These are phyloP conservation scores for Phylloscopus whistleri DNA, from an alignment of 2,113 vertebrate genomes.

Conservation along the genomic window DNA sequence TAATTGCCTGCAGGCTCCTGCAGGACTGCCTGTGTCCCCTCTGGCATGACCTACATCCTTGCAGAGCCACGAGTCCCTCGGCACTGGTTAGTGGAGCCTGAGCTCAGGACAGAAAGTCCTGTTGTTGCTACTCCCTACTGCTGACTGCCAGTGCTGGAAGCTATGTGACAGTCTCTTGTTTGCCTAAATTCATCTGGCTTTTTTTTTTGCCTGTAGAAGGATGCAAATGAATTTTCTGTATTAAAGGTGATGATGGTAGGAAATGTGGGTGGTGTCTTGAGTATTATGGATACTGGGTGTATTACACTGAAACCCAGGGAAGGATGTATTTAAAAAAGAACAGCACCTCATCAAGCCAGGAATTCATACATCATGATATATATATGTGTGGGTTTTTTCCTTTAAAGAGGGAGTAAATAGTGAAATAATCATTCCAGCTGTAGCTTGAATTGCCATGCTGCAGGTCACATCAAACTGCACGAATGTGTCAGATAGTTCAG, in stretches of 20 bases:
- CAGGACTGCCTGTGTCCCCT: conserved; percentile 28
- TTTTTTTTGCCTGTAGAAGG: background rate
- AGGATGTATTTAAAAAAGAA: background rate
- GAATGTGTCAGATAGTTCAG: background rate
- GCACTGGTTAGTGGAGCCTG: background rate
- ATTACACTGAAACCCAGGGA: background rate
- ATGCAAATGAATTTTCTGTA: background rate
- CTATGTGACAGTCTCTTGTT: background rate
- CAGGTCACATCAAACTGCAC: background rate
- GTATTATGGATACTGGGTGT: background rate
- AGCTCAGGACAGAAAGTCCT: background rate
- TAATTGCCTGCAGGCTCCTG: conserved; percentile 51
- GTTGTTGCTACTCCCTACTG: background rate
- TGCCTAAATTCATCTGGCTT: background rate
- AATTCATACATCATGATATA: background rate
- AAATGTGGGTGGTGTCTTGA: background rate
- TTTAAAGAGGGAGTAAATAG: background rate
- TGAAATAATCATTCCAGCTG: background rate
- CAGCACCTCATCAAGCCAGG: background rate
- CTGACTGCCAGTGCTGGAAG: background rate
- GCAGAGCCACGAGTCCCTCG: background rate
- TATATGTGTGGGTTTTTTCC: background rate
- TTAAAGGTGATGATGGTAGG: background rate
- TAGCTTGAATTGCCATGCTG: background rate
- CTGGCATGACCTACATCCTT: conserved; percentile 49